Evolutionary conservation across 2,113 vertebrate species (phyloP).

Genomic region (Octodon degus): DNA sequence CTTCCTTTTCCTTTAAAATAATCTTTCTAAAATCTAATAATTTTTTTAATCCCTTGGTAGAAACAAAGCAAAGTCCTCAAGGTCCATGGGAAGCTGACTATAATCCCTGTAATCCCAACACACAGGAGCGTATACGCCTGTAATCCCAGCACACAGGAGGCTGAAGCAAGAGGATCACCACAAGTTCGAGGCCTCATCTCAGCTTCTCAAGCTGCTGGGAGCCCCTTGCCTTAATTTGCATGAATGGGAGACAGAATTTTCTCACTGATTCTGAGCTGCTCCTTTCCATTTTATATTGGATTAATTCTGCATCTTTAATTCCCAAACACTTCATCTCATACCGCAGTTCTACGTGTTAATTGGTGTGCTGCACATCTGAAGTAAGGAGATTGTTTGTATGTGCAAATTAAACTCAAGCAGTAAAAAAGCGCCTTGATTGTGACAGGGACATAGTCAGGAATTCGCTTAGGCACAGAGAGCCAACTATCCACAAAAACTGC

Average conservation of each 20-base stretch:
- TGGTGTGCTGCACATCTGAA: conserved; percentile 1
- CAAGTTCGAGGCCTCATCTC: neutral
- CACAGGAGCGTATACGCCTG: neutral
- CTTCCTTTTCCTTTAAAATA: neutral
- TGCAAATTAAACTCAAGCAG: neutral
- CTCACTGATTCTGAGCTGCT: neutral
- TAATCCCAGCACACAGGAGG: neutral
- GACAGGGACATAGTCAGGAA: neutral
- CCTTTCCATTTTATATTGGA: neutral
- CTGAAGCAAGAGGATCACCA: neutral
- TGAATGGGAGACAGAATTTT: neutral
- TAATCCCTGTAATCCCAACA: neutral
- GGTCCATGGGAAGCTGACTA: neutral
- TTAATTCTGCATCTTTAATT: neutral
- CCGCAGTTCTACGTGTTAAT: neutral
- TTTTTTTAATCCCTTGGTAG: neutral
- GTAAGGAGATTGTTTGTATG: neutral
- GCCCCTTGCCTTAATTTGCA: neutral
- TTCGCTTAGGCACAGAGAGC: neutral
- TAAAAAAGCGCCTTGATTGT: neutral
- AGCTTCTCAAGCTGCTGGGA: neutral
- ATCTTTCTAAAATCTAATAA: neutral
- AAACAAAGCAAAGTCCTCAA: conserved; percentile 10
- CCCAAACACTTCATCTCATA: neutral
- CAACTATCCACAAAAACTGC: conserved; percentile 13